Percentiles rank a stretch among this genome's conserved stretches.
These are phyloP conservation scores for Rhabdophis nuchalis DNA, from an alignment of 2,797 vertebrate species.

Conservation along the genomic window DNA sequence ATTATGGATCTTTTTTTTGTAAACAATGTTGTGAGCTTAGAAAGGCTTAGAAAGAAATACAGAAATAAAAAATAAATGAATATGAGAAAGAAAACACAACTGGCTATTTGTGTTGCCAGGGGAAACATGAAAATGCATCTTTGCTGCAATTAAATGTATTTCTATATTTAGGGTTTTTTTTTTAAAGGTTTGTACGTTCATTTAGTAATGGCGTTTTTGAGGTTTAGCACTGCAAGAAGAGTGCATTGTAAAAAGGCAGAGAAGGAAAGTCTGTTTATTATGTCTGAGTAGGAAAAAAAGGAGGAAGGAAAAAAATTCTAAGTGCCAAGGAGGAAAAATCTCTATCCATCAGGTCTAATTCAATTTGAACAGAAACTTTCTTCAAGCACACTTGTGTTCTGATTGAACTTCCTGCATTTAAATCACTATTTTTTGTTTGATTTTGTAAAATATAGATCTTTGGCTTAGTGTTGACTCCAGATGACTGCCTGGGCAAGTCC, in stretches of 20 bases:
- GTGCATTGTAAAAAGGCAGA: background rate
- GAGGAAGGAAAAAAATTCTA: background rate
- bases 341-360: background rate
- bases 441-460: background rate
- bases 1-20: background rate
- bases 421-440: background rate
- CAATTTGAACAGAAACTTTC: background rate
- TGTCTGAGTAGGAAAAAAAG: background rate
- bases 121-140: background rate
- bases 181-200: background rate
- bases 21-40: background rate
- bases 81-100: background rate
- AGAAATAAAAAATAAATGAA: background rate
- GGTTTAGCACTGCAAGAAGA: background rate
- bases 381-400: background rate
- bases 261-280: background rate
- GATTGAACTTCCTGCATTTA: background rate
- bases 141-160: background rate
- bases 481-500: background rate
- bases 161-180: background rate
- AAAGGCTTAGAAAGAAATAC: background rate
- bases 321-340: background rate
- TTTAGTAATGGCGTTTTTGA: background rate
- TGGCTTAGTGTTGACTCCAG: background rate
- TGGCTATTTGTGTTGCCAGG: background rate